Percentiles rank a stretch among this genome's conserved stretches.
Conservation (phyloP, 2,888 invertebrate genomes). For the Eupithecia pulchellata region DNA sequence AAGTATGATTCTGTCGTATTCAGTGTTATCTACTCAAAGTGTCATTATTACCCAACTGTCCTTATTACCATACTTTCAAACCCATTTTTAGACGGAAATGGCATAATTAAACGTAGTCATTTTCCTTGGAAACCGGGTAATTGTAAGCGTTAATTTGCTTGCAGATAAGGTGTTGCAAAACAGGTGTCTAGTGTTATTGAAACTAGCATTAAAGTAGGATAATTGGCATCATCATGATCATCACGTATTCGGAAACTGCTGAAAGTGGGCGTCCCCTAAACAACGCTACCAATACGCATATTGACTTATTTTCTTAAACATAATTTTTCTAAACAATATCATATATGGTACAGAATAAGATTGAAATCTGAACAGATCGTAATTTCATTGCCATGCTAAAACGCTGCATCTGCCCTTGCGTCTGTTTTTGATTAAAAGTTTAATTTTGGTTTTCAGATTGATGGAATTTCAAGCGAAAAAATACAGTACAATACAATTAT, state of each 20-base stretch:
- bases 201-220: slow-evolving; percentile 10
- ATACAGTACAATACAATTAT: not conserved
- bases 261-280: not conserved
- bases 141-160: slow-evolving; percentile 23
- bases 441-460: not conserved
- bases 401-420: not conserved
- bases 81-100: slow-evolving; percentile 53
- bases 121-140: slow-evolving; percentile 45
- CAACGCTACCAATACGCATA: not conserved
- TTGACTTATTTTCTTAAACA: not conserved
- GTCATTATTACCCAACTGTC: slow-evolving; percentile 34
- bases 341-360: not conserved
- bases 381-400: not conserved
- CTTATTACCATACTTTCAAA: slow-evolving; percentile 49
- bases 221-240: not conserved
- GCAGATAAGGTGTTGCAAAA: slow-evolving; percentile 26
- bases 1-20: slow-evolving; percentile 9
- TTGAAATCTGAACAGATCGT: not conserved
- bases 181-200: slow-evolving; percentile 15
- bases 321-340: not conserved
- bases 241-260: not conserved
- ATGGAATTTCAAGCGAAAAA: not conserved
- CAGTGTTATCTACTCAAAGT: slow-evolving; percentile 24
- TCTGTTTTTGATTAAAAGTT: not conserved
- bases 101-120: slow-evolving; percentile 58